These are phyloP conservation scores for Pitta sordida DNA, from an alignment of 2,113 vertebrate genomes.

Conservation along the genomic window DNA sequence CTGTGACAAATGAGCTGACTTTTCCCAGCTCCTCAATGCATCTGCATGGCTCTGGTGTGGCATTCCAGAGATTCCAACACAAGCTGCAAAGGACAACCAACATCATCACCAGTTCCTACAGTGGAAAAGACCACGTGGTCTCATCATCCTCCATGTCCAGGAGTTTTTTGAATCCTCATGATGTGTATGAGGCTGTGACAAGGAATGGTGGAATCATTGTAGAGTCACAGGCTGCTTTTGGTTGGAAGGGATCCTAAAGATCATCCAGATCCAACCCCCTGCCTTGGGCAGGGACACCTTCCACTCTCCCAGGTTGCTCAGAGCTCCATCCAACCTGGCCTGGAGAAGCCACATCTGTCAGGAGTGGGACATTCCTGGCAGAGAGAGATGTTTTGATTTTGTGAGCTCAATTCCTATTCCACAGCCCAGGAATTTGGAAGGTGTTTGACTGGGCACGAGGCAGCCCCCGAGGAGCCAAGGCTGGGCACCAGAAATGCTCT, in stretches of 20 bases:
- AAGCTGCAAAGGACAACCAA: not conserved
- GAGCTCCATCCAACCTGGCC: not conserved
- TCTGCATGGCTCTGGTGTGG: not conserved
- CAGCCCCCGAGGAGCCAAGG: not conserved
- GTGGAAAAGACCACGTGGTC: fast-evolving
- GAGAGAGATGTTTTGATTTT: not conserved
- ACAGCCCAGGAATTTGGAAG: not conserved
- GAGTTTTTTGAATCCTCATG: not conserved
- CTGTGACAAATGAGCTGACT: not conserved
- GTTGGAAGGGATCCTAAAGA: not conserved
- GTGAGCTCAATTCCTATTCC: not conserved
- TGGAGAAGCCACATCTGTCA: not conserved
- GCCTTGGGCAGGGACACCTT: not conserved
- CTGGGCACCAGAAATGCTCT: not conserved
- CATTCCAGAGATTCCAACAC: not conserved
- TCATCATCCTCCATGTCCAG: not conserved
- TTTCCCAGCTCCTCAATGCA: not conserved
- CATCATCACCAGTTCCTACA: fast-evolving
- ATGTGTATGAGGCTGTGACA: fast-evolving
- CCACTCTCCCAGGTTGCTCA: not conserved
- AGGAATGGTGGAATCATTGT: not conserved
- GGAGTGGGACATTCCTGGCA: not conserved
- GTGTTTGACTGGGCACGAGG: not conserved
- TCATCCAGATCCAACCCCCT: not conserved
- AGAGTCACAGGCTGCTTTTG: not conserved